Percentiles rank a stretch among this genome's conserved stretches.
These are phyloP conservation scores for Chloroceryle aenea DNA, from an alignment of 2,113 vertebrate genomes.

Conservation along the genomic window DNA sequence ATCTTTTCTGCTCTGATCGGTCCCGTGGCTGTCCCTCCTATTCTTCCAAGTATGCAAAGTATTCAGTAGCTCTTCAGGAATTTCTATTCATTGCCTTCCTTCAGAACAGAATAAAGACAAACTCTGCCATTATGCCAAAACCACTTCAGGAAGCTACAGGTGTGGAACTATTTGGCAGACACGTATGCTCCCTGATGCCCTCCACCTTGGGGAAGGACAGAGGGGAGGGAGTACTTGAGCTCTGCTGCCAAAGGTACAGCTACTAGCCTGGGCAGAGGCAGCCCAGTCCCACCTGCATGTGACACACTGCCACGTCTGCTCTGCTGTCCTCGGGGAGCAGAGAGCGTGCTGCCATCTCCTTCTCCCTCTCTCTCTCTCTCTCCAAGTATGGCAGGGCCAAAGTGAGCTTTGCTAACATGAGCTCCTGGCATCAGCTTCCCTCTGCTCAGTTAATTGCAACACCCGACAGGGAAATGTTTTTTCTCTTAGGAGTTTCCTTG, in stretches of 20 bases:
- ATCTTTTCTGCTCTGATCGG: not conserved
- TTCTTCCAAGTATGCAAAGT: not conserved
- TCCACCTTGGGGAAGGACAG: not conserved
- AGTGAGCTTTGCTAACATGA: not conserved
- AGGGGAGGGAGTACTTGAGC: not conserved
- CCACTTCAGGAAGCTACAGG: not conserved
- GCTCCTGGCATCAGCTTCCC: not conserved
- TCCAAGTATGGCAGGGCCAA: not conserved
- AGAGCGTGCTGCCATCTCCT: not conserved
- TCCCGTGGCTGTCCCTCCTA: not conserved
- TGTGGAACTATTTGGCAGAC: not conserved
- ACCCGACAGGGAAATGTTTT: accelerated
- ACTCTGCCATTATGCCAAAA: not conserved
- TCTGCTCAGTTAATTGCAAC: not conserved
- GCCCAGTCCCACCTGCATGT: accelerated
- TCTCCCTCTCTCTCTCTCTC: no score
- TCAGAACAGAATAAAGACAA: not conserved
- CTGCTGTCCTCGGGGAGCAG: accelerated
- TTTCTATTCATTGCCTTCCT: not conserved
- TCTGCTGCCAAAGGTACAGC: not conserved
- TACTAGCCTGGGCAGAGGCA: not conserved
- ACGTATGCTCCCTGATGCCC: accelerated
- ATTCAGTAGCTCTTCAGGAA: not conserved
- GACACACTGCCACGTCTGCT: accelerated
- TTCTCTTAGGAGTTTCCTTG: not conserved